Base-by-base conservation (phyloP, 2,888 invertebrate genomes). In the Callyntrura guangdongensis region DNA sequence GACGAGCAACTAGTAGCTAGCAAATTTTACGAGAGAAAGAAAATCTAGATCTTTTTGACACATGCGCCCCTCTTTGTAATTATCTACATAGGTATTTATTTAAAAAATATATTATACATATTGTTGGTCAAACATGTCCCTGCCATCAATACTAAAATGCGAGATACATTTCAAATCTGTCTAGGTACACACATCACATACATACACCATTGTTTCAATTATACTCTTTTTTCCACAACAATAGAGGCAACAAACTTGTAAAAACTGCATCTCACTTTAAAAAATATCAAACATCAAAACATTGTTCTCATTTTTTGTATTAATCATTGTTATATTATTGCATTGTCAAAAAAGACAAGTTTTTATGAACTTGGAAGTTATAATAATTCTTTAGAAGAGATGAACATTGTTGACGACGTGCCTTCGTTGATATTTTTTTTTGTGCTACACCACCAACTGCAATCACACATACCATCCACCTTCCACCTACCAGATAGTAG, bases 281-380 rank as follows among this genome's bases (percentile, higher is more conserved):
- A 61, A 61, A 17, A 61, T 20, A 5, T 61, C 61, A 22, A 61
- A 12, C 61, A 67, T 67, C 67, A 67, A 67, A 36, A n/a, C 25
- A 25, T 81, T 81, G 81, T 81, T 81, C 81, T 17, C 81, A 81
- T 59, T 81, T 36, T 81, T 67, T 25, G 67, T 14, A 67, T 67
- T 67, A 67, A 67, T 67, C 67, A 67, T 27, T 27, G 67, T 67
- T 17, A 49, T 47, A n/a, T n/a, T n/a, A n/a, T n/a, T n/a, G n/a
- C 67, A 27, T 27, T 27, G 27, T 27, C 67, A 67, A 67, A 67
- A 56, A 67, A 17, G 56, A n/a, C 86, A 74, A 86, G 86, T 86
- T 86, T 86, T 86, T 86, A 77, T 86, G 86, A 86, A 86, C 86
- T 86, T 86, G 86, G 72, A 27, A 36, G 22, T n/a, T n/a, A n/a